Evolutionary conservation across 1,140 invertebrate genomes (phyloP).

Genomic region (Epicauta chinensis): DNA sequence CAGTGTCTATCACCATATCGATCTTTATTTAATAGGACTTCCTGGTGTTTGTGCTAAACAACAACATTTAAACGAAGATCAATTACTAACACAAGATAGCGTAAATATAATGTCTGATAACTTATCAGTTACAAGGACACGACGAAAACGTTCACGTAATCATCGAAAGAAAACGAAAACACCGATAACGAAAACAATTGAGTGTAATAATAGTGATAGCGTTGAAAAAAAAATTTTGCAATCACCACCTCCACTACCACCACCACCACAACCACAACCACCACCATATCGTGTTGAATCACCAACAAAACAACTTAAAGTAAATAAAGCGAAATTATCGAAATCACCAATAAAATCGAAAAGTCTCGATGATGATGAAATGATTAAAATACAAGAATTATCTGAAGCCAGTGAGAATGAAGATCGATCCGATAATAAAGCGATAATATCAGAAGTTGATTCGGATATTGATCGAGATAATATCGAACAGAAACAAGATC

Average conservation of each 20-base stretch:
- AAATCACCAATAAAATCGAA: constrained; percentile 18
- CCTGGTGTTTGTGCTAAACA: too few relatives aligned
- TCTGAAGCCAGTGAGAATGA: constrained; percentile 39
- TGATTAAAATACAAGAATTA: constrained; percentile 47
- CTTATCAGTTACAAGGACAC: background rate
- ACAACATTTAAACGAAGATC: too few relatives aligned
- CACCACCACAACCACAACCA: background rate
- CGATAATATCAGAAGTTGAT: constrained; percentile 51
- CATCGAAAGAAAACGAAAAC: constrained; percentile 1
- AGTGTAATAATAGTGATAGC: background rate
- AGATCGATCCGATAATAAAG: constrained; percentile 40
- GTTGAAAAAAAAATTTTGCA: background rate
- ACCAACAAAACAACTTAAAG: constrained; percentile 38
- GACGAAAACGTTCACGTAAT: constrained; percentile 3
- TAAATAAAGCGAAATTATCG: constrained; percentile 33
- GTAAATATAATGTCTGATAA: constrained; percentile 3
- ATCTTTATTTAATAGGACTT: too few relatives aligned
- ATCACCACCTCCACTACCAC: background rate
- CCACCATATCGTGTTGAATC: constrained; percentile 42
- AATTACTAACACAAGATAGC: background rate
- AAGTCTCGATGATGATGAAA: constrained; percentile 50
- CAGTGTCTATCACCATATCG: too few relatives aligned
- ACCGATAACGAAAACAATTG: background rate
- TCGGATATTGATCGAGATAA: constrained; percentile 50
- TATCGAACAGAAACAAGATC: constrained; percentile 17